phyloP scores from a whole-genome alignment of 2,113 vertebrate genomes.

The Cyanoliseus patagonus region DNA sequence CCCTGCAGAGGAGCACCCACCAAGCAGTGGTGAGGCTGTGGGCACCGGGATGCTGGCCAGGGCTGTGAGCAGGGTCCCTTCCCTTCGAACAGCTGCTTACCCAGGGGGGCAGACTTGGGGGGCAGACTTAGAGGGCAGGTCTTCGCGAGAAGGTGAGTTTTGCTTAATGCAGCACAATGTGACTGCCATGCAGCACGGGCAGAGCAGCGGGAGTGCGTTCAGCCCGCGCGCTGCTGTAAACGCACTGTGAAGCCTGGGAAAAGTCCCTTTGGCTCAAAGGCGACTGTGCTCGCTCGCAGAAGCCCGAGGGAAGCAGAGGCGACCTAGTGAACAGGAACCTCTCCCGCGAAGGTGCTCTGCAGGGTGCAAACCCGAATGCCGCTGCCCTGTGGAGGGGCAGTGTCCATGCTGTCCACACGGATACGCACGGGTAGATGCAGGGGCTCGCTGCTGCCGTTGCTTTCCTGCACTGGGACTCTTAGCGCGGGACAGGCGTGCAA shows the following conservation, averaged over 20 bases:
- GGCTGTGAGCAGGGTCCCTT: not conserved
- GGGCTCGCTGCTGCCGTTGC: not conserved
- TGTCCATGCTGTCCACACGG: not conserved
- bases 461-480: not conserved
- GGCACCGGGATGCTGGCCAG: not conserved
- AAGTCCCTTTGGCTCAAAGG: not conserved
- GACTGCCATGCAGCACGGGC: not conserved
- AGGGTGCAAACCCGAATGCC: accelerated
- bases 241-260: not conserved
- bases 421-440: not conserved
- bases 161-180: not conserved
- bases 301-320: not conserved
- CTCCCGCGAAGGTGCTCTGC: not conserved
- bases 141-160: not conserved
- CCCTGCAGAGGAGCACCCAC: not conserved
- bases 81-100: not conserved
- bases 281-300: not conserved
- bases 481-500: not conserved
- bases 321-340: not conserved
- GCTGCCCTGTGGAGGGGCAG: not conserved
- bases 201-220: not conserved
- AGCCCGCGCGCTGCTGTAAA: not conserved
- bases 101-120: accelerated
- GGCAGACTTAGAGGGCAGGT: not conserved
- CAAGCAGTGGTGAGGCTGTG: accelerated